These are phyloP conservation scores for Melikaiella ostensackeni DNA, from an alignment of 2,888 invertebrate species.

Conservation along the genomic window DNA sequence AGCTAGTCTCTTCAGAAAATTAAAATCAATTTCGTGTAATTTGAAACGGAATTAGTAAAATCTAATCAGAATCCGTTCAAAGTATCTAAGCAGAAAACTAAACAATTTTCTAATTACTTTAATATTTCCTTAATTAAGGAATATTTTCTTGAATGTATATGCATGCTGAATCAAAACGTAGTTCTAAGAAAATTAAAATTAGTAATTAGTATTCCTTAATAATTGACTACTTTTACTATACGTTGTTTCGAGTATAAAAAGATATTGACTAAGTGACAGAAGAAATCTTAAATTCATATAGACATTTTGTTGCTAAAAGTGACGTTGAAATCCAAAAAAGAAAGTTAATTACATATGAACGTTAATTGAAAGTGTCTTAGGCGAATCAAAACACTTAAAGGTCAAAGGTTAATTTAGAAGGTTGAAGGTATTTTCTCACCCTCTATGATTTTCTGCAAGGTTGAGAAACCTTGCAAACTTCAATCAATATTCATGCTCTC, in stretches of 20 bases:
- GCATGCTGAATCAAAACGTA: neutral
- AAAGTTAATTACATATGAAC: neutral
- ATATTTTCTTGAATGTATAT: too few species aligned
- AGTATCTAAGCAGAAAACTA: too few species aligned
- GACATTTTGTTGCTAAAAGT: neutral
- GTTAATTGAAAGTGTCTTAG: conserved; percentile 32
- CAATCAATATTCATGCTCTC: conserved; percentile 18
- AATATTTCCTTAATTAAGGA: too few species aligned
- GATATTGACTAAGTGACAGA: neutral
- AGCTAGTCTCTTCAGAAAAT: too few species aligned
- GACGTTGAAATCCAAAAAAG: neutral
- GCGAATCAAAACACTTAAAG: conserved; percentile 13
- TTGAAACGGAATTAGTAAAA: too few species aligned
- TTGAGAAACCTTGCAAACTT: conserved; percentile 25
- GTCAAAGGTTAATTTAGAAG: conserved; percentile 31
- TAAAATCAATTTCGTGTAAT: too few species aligned
- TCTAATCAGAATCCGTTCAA: too few species aligned
- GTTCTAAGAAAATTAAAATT: neutral
- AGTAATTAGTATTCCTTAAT: neutral
- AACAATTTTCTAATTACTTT: too few species aligned
- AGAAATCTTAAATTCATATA: neutral
- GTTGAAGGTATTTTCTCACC: conserved; percentile 15
- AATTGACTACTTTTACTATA: neutral
- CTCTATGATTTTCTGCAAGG: conserved; percentile 8
- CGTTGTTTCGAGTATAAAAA: neutral